Conservation (phyloP, 2,888 invertebrate genomes). For the Podotricha telesiphe region DNA sequence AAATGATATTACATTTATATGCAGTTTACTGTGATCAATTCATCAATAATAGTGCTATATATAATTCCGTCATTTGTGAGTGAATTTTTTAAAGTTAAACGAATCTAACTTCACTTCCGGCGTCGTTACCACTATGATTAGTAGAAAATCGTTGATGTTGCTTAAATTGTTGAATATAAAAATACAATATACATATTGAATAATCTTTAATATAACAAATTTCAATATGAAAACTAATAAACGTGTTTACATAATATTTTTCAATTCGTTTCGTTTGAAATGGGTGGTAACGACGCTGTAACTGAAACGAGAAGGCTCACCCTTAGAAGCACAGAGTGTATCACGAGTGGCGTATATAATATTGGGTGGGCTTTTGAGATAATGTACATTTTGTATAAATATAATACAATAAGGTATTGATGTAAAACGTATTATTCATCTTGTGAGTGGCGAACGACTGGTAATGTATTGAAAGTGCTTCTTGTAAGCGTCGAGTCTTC, state of each 20-base stretch:
- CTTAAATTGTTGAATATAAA: constrained; percentile 13
- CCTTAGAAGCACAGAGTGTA: constrained; percentile 24
- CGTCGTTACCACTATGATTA: constrained; percentile 3
- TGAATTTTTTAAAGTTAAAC: constrained; percentile 5
- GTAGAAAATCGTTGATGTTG: constrained; percentile 7
- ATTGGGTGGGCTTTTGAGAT: constrained; percentile 75
- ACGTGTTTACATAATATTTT: constrained; percentile 6
- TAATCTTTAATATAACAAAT: constrained; percentile 14
- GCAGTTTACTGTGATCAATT: constrained; percentile 42
- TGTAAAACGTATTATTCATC: constrained; percentile 63
- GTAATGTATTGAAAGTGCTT: constrained; percentile 79
- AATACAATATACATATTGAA: constrained; percentile 2
- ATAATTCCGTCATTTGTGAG: constrained; percentile 21
- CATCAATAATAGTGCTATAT: constrained; percentile 26
- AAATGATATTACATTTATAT: constrained; percentile 17
- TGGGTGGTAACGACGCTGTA: constrained; percentile 11
- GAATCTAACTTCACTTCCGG: background rate
- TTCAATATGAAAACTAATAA: constrained; percentile 11
- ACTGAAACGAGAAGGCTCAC: constrained; percentile 6
- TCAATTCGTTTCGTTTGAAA: background rate
- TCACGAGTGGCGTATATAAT: constrained; percentile 45
- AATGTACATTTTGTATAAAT: constrained; percentile 82
- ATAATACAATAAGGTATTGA: constrained; percentile 75
- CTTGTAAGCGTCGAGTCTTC: constrained; percentile 82
- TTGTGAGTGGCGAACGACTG: constrained; percentile 77